Evolutionary conservation across 2,797 vertebrate genomes (phyloP).

Genomic region (Denticeps clupeoides): DNA sequence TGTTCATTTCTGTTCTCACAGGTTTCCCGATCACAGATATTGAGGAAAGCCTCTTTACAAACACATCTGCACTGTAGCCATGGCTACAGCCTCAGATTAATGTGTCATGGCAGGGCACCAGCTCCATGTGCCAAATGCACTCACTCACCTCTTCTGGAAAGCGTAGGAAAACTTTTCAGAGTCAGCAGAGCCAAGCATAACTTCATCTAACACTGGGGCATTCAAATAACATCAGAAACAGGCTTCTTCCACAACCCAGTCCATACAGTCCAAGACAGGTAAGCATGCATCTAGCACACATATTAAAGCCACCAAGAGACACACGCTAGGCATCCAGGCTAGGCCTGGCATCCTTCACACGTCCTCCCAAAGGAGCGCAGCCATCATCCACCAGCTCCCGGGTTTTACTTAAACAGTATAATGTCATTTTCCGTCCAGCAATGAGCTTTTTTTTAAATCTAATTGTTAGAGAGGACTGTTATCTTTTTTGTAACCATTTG

Average conservation of each 20-base stretch:
- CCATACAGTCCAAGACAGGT: too few relatives aligned
- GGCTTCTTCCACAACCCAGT: too few relatives aligned
- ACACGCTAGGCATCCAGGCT: slow-evolving; percentile 1
- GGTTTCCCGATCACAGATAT: background rate
- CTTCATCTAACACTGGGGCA: slow-evolving; percentile 1
- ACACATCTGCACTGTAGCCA: background rate
- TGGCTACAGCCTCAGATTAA: background rate
- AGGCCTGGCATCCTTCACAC: slow-evolving; percentile 11
- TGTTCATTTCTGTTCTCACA: background rate
- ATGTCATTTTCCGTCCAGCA: slow-evolving; percentile 17
- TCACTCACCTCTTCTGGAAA: slow-evolving; percentile 25
- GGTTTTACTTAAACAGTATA: slow-evolving; percentile 28
- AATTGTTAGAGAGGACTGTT: slow-evolving; percentile 16
- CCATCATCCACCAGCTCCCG: slow-evolving; percentile 10
- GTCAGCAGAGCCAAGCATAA: slow-evolving; percentile 1
- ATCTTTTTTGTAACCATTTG: too few relatives aligned
- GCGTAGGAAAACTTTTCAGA: slow-evolving; percentile 5
- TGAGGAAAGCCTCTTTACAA: background rate
- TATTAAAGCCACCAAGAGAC: background rate
- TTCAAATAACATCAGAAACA: background rate
- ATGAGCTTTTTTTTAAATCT: slow-evolving; percentile 14
- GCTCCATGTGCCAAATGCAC: slow-evolving; percentile 28
- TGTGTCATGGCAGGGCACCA: slow-evolving; percentile 22
- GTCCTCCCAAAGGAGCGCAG: slow-evolving; percentile 18
- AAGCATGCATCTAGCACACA: too few relatives aligned